Evolutionary conservation across 2,113 vertebrate genomes (phyloP).

Genomic region (Perccottus glenii): DNA sequence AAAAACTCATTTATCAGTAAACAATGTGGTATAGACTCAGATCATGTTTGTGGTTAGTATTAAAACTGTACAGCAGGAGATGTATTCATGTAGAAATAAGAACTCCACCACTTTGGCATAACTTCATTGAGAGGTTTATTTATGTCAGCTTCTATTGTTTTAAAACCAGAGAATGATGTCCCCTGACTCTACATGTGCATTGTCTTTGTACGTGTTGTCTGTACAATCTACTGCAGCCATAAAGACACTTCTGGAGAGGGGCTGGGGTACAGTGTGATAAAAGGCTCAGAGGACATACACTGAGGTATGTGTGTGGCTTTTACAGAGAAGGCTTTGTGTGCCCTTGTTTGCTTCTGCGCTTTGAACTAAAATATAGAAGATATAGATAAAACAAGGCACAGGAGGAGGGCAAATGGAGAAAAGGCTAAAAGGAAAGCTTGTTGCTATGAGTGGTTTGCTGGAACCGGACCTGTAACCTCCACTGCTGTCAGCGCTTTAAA

Average conservation of each 20-base stretch:
- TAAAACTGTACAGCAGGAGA: no score
- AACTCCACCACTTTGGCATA: no score
- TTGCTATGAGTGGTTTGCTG: slow-evolving; percentile 39
- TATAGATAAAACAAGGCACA: slow-evolving; percentile 28
- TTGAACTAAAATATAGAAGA: slow-evolving; percentile 24
- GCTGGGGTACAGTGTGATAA: slow-evolving; percentile 49
- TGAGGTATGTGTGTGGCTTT: no score
- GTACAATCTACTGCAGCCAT: slow-evolving; percentile 50
- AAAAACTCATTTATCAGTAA: no score
- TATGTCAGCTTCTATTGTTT: no score
- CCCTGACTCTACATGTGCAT: slow-evolving; percentile 1
- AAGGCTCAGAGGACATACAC: slow-evolving; percentile 34
- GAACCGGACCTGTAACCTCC: slow-evolving; percentile 46
- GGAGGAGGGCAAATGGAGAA: slow-evolving; percentile 36
- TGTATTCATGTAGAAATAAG: no score
- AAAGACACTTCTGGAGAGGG: slow-evolving; percentile 52
- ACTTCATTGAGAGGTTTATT: no score
- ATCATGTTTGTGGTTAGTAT: no score
- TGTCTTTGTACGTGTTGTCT: slow-evolving; percentile 4
- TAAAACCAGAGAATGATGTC: no score
- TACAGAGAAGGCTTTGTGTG: no score
- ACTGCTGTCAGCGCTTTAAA: slow-evolving; percentile 56
- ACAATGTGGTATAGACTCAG: no score
- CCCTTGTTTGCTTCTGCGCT: not conserved
- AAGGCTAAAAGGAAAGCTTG: slow-evolving; percentile 28